A percentile compares a stretch with the other conserved stretches of the same genome.
Conservation (phyloP, 2,797 vertebrate genomes). For the Platyrinchus mystaceus region DNA sequence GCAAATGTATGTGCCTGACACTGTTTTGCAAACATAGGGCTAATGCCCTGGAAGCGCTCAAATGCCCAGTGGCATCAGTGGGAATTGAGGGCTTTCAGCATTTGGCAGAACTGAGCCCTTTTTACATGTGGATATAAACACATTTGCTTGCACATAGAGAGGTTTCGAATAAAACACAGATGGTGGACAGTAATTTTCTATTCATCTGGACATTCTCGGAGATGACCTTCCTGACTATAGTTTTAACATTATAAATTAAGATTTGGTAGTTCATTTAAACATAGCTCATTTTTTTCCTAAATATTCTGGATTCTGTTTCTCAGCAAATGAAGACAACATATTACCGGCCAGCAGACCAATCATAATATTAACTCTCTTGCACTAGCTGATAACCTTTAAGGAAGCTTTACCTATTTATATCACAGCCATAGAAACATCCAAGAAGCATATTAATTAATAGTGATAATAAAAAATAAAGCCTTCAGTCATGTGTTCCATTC, state of each 20-base stretch:
- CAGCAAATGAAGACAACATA: not conserved
- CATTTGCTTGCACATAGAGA: not conserved
- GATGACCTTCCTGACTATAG: not conserved
- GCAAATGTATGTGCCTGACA: not conserved
- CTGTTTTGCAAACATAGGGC: not conserved
- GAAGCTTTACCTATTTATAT: constrained; percentile 35
- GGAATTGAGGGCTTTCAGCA: not conserved
- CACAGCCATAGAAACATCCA: not conserved
- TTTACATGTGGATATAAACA: not conserved
- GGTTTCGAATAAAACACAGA: not conserved
- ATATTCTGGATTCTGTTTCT: not conserved
- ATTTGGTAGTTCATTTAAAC: not conserved
- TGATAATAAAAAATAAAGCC: constrained; percentile 36
- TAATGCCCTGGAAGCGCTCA: not conserved
- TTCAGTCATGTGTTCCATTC: constrained; percentile 45
- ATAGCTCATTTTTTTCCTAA: not conserved
- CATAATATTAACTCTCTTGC: not conserved
- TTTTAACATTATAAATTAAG: not conserved
- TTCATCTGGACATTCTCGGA: not conserved
- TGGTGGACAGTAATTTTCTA: not conserved
- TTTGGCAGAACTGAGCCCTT: not conserved
- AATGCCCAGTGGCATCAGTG: not conserved
- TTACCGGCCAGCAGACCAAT: not conserved
- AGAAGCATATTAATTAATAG: constrained; percentile 30
- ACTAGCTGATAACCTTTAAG: not conserved